Evolutionary conservation across 2,888 invertebrate species (phyloP).

Genomic region (Monochamus alternatus): DNA sequence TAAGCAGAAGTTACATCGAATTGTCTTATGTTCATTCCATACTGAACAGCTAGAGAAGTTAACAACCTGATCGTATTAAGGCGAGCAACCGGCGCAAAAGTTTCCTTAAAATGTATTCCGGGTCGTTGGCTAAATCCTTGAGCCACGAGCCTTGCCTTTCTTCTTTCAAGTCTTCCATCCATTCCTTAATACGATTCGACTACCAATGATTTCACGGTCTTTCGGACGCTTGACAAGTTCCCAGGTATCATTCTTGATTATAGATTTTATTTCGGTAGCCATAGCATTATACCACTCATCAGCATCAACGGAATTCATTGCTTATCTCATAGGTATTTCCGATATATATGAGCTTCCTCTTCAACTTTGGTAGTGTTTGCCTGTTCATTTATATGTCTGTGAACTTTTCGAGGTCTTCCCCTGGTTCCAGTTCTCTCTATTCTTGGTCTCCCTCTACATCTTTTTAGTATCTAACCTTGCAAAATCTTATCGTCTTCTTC

Average conservation of each 20-base stretch:
- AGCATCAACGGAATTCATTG: slow-evolving; percentile 32
- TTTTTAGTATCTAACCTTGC: not conserved
- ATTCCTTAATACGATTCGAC: slow-evolving; percentile 51
- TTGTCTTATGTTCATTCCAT: slow-evolving; percentile 8
- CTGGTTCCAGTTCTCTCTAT: not conserved
- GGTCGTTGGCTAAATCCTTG: slow-evolving; percentile 27
- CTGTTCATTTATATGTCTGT: not conserved
- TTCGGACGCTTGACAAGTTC: slow-evolving; percentile 45
- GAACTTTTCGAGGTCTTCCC: slow-evolving; percentile 37
- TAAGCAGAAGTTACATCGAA: slow-evolving; percentile 20
- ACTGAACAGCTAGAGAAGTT: not conserved
- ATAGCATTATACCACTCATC: slow-evolving; percentile 50
- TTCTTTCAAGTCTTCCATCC: slow-evolving; percentile 48
- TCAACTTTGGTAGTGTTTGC: slow-evolving; percentile 7
- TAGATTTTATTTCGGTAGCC: slow-evolving; percentile 43
- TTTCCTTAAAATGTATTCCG: slow-evolving; percentile 31
- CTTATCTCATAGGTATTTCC: slow-evolving; percentile 42
- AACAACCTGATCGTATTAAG: slow-evolving; percentile 13
- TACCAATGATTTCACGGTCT: slow-evolving; percentile 45
- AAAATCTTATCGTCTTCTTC: not conserved
- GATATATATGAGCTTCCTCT: slow-evolving; percentile 25
- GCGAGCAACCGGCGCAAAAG: slow-evolving; percentile 27
- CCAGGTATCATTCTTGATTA: slow-evolving; percentile 55
- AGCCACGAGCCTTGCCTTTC: not conserved
- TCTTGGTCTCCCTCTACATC: slow-evolving; percentile 23